phyloP scores from a whole-genome alignment of 2,113 vertebrate species.

The Atrichornis clamosus region DNA sequence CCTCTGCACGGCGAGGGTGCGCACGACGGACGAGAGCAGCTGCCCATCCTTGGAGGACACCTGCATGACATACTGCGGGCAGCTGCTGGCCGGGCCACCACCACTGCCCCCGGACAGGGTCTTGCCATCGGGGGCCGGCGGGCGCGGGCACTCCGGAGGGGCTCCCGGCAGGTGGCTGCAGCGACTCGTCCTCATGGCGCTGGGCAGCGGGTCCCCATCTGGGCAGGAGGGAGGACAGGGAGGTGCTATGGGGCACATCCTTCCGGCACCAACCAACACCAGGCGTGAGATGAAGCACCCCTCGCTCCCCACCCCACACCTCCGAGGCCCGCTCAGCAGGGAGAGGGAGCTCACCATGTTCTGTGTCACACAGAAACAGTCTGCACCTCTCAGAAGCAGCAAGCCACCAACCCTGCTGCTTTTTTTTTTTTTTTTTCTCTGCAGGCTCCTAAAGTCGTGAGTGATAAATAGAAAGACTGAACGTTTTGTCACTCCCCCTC shows the following conservation, averaged over 20 bases:
- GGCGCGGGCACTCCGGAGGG: constrained; percentile 69
- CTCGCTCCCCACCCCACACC: fast-evolving
- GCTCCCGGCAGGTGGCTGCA: constrained; percentile 81
- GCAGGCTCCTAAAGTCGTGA: neutral
- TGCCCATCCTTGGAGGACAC: constrained; percentile 81
- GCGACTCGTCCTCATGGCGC: constrained; percentile 79
- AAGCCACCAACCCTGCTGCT: fast-evolving
- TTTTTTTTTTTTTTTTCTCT: neutral
- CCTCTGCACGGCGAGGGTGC: constrained; percentile 79
- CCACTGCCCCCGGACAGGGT: constrained; percentile 55
- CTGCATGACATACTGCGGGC: constrained; percentile 81
- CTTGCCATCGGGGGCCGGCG: constrained; percentile 63
- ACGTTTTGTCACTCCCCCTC: neutral
- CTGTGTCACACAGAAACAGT: fast-evolving
- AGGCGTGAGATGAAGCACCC: neutral
- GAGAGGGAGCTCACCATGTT: neutral
- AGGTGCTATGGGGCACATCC: neutral
- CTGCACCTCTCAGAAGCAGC: neutral
- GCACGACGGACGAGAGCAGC: constrained; percentile 77
- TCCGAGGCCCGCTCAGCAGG: fast-evolving
- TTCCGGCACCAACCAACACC: neutral
- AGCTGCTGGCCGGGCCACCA: constrained; percentile 53
- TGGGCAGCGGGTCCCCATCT: constrained; percentile 75
- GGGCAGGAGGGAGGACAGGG: constrained; percentile 34
- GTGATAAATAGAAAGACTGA: neutral